Conservation (phyloP, 2,888 invertebrate species). For the Athalia cordata region DNA sequence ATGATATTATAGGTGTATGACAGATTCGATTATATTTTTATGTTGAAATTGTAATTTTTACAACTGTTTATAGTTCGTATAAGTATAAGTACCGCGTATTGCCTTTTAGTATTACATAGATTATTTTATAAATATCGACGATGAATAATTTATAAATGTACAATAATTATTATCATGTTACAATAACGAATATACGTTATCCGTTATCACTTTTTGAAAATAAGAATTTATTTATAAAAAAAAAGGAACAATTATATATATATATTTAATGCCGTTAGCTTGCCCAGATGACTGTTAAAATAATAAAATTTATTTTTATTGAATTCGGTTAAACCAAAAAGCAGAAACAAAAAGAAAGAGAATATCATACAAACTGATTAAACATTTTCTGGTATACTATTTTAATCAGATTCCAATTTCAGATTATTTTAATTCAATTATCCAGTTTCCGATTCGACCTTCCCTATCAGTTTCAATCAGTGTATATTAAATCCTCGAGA, state of each 20-base stretch:
- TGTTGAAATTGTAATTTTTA: neutral
- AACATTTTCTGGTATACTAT: too few species aligned
- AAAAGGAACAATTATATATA: constrained; percentile 58
- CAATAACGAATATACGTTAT: too few species aligned
- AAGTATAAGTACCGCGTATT: constrained; percentile 25
- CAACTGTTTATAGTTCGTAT: neutral
- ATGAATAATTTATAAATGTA: constrained; percentile 45
- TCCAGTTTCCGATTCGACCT: too few species aligned
- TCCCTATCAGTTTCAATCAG: too few species aligned
- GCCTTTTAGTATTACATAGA: constrained; percentile 45
- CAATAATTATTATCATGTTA: constrained; percentile 42
- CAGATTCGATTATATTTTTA: constrained; percentile 16
- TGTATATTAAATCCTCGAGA: too few species aligned
- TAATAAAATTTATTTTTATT: constrained; percentile 67
- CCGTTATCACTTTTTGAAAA: constrained; percentile 46
- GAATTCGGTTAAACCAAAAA: constrained; percentile 43
- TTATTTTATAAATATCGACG: constrained; percentile 40
- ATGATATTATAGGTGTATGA: constrained; percentile 13
- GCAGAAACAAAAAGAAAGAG: neutral
- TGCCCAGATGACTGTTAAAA: constrained; percentile 58
- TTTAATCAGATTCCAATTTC: too few species aligned
- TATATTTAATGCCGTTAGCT: constrained; percentile 59
- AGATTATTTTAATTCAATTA: too few species aligned
- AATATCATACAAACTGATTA: too few species aligned
- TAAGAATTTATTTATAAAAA: constrained; percentile 51